Percentiles rank a stretch among this genome's conserved stretches.
Evolutionary conservation across 2,113 vertebrate species (phyloP).

Genomic region (Rattus norvegicus): DNA sequence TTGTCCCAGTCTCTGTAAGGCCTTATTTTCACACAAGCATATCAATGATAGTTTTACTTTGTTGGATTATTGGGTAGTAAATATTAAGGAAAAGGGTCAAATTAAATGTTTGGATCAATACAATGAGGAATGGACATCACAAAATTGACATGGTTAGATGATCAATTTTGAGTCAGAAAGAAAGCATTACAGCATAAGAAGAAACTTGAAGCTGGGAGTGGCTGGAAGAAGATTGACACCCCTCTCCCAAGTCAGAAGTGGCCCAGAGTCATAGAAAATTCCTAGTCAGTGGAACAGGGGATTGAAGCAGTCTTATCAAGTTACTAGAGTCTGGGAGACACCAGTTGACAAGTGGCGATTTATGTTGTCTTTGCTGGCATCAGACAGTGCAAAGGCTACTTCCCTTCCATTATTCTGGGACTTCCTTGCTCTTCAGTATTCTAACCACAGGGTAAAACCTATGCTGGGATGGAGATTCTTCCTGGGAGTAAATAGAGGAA

Average conservation of each 20-base stretch:
- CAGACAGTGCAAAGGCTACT: not conserved
- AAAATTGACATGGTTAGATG: not conserved
- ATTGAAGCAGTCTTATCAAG: not conserved
- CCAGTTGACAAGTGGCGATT: not conserved
- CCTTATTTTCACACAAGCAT: not conserved
- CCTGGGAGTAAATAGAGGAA: not conserved
- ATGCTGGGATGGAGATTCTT: not conserved
- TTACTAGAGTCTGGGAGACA: not conserved
- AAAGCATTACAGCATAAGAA: not conserved
- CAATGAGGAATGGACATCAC: not conserved
- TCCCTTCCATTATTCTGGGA: not conserved
- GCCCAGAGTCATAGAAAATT: not conserved
- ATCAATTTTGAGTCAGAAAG: not conserved
- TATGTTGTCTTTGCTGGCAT: not conserved
- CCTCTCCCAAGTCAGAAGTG: not conserved
- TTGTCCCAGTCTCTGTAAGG: not conserved
- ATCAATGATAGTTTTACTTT: constrained; percentile 12
- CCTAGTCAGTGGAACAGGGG: not conserved
- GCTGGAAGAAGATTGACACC: not conserved
- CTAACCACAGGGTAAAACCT: not conserved
- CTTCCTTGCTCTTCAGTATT: not conserved
- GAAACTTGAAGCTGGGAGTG: not conserved
- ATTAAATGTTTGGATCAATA: not conserved
- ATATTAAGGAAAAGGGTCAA: not conserved
- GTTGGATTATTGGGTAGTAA: not conserved